A percentile compares a stretch with the other conserved stretches of the same genome.
phyloP scores from a whole-genome alignment of 2,797 vertebrate species.

The Scolopax rusticola region DNA sequence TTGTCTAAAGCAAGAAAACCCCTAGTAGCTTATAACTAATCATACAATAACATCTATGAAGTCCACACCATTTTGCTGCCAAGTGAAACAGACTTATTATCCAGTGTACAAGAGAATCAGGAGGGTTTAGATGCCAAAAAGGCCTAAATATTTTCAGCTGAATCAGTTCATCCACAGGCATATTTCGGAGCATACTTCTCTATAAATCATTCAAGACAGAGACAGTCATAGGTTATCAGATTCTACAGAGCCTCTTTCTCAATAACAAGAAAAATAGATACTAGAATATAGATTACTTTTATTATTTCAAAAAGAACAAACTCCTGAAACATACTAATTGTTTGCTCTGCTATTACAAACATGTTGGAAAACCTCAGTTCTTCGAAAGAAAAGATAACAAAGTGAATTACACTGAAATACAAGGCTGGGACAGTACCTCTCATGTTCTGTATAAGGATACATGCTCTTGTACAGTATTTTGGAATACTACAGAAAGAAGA shows the following conservation, averaged over 20 bases:
- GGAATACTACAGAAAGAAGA: neutral
- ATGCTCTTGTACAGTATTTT: neutral
- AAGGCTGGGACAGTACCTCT: neutral
- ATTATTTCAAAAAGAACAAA: neutral
- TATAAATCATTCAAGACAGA: neutral
- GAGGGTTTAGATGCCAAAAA: neutral
- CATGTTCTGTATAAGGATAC: neutral
- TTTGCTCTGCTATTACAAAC: neutral
- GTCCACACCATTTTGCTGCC: neutral
- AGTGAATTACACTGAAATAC: neutral
- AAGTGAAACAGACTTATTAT: neutral
- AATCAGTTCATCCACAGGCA: neutral
- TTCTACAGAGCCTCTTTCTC: neutral
- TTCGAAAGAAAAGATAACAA: neutral
- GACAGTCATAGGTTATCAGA: neutral
- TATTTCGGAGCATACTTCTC: neutral
- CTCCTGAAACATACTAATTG: neutral
- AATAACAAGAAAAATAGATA: neutral
- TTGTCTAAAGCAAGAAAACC: neutral
- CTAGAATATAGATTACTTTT: neutral
- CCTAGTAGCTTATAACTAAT: neutral
- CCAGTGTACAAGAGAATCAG: neutral
- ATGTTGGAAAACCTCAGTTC: neutral
- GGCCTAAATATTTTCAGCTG: neutral
- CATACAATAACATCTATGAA: neutral